A percentile compares a stretch with the other conserved stretches of the same genome.
Evolutionary conservation across 2,888 invertebrate species (phyloP).

Genomic region (Exephanes ischioxanthus): DNA sequence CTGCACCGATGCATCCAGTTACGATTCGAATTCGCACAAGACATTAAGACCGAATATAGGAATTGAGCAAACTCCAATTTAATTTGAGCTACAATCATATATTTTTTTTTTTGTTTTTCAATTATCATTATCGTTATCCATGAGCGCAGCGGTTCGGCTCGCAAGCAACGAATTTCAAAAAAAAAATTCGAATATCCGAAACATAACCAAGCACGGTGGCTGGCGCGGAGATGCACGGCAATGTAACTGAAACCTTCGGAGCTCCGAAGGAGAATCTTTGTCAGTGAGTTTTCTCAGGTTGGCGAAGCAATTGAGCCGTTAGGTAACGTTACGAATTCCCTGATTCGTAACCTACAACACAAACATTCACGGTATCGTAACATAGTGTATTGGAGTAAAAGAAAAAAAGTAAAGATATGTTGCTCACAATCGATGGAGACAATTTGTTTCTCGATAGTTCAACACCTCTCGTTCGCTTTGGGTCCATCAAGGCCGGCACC

Average conservation of each 20-base stretch:
- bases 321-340: slow-evolving; percentile 29
- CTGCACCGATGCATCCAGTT: no score
- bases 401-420: slow-evolving; percentile 31
- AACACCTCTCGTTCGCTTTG: slow-evolving; percentile 26
- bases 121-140: no score
- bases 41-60: no score
- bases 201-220: slow-evolving; percentile 64
- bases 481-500: slow-evolving; percentile 39
- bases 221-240: background rate
- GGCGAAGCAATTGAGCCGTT: slow-evolving; percentile 39
- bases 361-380: slow-evolving; percentile 41
- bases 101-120: no score
- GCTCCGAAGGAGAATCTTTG: slow-evolving; percentile 16
- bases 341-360: slow-evolving; percentile 42
- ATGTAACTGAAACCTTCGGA: slow-evolving; percentile 16
- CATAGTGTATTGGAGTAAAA: slow-evolving; percentile 13
- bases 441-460: slow-evolving; percentile 43
- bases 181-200: slow-evolving; percentile 24
- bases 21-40: no score
- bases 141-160: no score
- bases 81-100: no score
- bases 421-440: slow-evolving; percentile 63
- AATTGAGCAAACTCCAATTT: no score
- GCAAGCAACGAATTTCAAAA: background rate
- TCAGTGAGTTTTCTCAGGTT: background rate